A percentile compares a stretch with the other conserved stretches of the same genome.
These are phyloP conservation scores for Antrozous pallidus DNA, from an alignment of 2,797 vertebrate species.

Conservation along the genomic window DNA sequence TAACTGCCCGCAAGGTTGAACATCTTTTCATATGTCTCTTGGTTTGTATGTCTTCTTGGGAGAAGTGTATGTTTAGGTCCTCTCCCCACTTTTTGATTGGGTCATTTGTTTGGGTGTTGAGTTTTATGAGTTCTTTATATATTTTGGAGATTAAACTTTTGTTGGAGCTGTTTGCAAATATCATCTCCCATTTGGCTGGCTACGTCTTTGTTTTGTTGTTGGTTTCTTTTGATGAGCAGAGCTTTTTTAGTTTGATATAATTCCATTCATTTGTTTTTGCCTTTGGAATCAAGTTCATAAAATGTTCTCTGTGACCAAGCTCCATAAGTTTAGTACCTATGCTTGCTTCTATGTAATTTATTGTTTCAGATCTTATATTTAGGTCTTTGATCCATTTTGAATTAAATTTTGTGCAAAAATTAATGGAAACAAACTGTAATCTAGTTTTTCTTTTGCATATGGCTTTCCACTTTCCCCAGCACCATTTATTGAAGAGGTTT, in stretches of 20 bases:
- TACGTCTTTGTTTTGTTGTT: neutral
- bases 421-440: neutral
- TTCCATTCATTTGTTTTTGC: neutral
- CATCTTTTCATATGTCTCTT: neutral
- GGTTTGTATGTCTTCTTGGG: neutral
- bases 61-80: neutral
- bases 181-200: neutral
- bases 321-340: neutral
- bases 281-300: neutral
- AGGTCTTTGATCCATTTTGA: neutral
- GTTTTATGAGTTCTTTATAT: neutral
- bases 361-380: neutral
- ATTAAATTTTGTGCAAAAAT: neutral
- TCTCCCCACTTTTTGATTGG: neutral
- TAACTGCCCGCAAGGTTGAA: neutral
- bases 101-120: neutral
- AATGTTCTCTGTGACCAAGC: neutral
- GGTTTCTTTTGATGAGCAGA: neutral
- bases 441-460: neutral
- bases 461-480: neutral
- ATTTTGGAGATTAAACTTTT: neutral
- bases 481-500: neutral
- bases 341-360: neutral
- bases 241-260: neutral
- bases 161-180: neutral